Evolutionary conservation across 2,113 vertebrate genomes (phyloP).

Genomic region (Grammomys surdaster): DNA sequence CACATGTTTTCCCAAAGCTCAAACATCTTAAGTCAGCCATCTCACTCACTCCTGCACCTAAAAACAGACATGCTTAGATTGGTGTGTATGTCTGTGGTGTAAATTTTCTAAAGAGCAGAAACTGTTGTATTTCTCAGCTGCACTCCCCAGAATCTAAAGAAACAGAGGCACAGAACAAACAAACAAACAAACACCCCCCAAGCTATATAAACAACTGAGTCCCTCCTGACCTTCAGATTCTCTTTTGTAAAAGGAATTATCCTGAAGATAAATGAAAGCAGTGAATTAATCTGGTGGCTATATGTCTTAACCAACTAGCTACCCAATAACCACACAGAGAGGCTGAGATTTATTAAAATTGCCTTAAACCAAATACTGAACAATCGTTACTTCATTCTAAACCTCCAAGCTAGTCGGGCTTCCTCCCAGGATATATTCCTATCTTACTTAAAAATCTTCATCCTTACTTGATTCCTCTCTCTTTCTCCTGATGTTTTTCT

Average conservation of each 20-base stretch:
- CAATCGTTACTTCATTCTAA: no score
- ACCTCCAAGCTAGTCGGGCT: no score
- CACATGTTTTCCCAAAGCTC: neutral
- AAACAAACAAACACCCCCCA: neutral
- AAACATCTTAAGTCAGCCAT: neutral
- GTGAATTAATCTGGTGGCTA: no score
- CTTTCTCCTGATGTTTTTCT: no score
- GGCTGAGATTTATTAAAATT: no score
- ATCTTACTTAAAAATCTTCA: no score
- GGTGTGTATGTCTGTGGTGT: neutral
- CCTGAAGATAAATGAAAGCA: no score
- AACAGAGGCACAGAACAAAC: neutral
- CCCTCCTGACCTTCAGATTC: constrained; percentile 25
- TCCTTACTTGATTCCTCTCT: no score
- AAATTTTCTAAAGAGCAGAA: neutral
- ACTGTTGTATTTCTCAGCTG: neutral
- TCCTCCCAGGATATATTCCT: no score
- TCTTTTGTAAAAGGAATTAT: neutral
- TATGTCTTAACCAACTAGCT: no score
- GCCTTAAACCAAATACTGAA: no score
- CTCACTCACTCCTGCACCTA: neutral
- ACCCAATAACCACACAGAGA: no score
- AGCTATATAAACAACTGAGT: neutral
- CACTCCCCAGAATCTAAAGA: constrained; percentile 2
- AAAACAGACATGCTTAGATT: neutral